phyloP scores from a whole-genome alignment of 2,797 vertebrate species.

The Tenualosa thibaudeaui region DNA sequence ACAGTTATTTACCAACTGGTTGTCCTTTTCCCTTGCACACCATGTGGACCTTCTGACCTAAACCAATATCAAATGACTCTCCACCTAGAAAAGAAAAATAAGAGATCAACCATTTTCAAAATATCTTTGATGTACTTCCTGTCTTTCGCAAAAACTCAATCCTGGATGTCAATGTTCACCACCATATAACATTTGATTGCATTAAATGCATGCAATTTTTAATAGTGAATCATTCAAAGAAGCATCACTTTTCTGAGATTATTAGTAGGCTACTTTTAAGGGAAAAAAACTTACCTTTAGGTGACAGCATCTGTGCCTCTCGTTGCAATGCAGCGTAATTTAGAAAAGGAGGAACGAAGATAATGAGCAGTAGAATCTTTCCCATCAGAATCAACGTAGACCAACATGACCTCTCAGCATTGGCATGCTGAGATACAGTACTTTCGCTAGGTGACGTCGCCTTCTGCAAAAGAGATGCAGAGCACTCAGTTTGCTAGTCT shows the following conservation, averaged over 20 bases:
- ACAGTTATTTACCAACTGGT: constrained; percentile 71
- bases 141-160: neutral
- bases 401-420: constrained; percentile 52
- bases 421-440: constrained; percentile 19
- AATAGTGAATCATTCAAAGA: too few relatives aligned
- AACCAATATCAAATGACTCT: constrained; percentile 75
- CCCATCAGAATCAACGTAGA: constrained; percentile 65
- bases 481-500: neutral
- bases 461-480: neutral
- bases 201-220: too few relatives aligned
- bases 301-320: constrained; percentile 74
- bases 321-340: constrained; percentile 83
- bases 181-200: too few relatives aligned
- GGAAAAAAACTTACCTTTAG: constrained; percentile 66
- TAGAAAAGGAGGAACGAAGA: constrained; percentile 78
- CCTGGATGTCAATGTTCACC: too few relatives aligned
- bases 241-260: neutral
- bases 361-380: constrained; percentile 73
- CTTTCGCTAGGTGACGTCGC: neutral
- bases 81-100: constrained; percentile 60
- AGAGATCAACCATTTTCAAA: neutral
- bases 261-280: neutral
- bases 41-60: constrained; percentile 78
- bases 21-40: constrained; percentile 77
- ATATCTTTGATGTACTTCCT: neutral